Percentiles rank a stretch among this genome's conserved stretches.
Evolutionary conservation across 2,113 vertebrate genomes (phyloP).

Genomic region (Otocyon megalotis): DNA sequence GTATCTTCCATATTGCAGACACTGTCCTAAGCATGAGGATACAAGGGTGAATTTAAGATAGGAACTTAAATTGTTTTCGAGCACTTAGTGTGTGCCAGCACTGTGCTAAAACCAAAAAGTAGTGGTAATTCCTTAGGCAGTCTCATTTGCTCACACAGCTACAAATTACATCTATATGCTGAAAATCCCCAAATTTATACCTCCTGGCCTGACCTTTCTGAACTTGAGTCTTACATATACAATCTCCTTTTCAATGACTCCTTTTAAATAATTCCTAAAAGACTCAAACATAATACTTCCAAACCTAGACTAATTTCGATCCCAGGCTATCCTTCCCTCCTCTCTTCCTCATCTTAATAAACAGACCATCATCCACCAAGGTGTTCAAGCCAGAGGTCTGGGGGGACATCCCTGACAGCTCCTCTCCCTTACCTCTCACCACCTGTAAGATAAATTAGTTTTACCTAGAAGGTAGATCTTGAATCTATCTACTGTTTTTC

Average conservation of each 20-base stretch:
- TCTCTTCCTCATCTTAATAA: not conserved
- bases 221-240: constrained; percentile 6
- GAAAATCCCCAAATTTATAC: not conserved
- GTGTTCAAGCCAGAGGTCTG: not conserved
- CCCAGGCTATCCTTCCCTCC: not conserved
- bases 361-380: not conserved
- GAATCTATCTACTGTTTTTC: not conserved
- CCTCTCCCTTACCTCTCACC: not conserved
- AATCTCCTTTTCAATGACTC: not conserved
- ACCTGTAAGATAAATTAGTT: not conserved
- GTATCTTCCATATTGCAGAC: not conserved
- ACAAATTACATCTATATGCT: not conserved
- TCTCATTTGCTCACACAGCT: not conserved
- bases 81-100: not conserved
- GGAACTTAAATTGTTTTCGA: constrained; percentile 7
- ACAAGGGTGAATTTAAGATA: not conserved
- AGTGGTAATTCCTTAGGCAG: not conserved
- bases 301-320: constrained; percentile 10
- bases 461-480: not conserved
- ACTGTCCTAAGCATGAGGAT: not conserved
- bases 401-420: not conserved
- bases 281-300: not conserved
- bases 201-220: not conserved
- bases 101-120: not conserved
- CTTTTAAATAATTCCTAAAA: constrained; percentile 31